Evolutionary conservation across 1,140 invertebrate species (phyloP).

Genomic region (Drosophila serrata): DNA sequence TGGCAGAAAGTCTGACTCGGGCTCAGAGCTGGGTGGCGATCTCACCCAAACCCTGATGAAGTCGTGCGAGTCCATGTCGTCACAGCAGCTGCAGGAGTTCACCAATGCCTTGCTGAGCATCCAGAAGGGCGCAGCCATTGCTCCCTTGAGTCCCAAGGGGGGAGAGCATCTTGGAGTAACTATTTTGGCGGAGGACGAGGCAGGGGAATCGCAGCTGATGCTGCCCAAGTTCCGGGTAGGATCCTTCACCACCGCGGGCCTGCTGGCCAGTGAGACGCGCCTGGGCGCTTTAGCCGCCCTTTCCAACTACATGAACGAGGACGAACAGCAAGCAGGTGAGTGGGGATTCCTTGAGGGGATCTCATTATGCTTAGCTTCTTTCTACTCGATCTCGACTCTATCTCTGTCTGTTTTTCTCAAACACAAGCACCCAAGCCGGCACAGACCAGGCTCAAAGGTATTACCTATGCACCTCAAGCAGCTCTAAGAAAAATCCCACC

Average conservation of each 20-base stretch:
- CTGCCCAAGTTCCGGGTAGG: conserved; percentile 88
- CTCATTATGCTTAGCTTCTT: background rate
- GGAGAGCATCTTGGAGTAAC: conserved; percentile 4
- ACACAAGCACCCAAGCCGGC: conserved; percentile 82
- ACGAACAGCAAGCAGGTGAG: conserved; percentile 82
- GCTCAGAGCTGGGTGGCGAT: conserved; percentile 86
- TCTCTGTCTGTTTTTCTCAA: conserved; percentile 54
- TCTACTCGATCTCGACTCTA: conserved; percentile 23
- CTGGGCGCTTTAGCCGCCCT: conserved; percentile 79
- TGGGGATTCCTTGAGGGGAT: background rate
- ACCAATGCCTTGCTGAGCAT: conserved; percentile 75
- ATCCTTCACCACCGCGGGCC: conserved; percentile 85
- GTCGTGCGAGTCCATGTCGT: conserved; percentile 79
- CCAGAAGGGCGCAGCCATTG: conserved; percentile 50
- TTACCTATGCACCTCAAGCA: conserved; percentile 47
- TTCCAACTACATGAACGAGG: conserved; percentile 80
- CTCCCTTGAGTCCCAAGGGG: conserved; percentile 26
- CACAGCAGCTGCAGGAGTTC: conserved; percentile 86
- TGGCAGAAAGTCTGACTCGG: conserved; percentile 87
- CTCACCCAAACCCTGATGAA: conserved; percentile 79
- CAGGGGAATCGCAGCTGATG: conserved; percentile 85
- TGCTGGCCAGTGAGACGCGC: conserved; percentile 66
- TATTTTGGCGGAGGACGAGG: conserved; percentile 42
- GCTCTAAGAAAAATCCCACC: background rate
- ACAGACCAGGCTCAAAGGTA: conserved; percentile 76